These are phyloP conservation scores for Phoxinus dragarum DNA, from an alignment of 2,797 vertebrate species.

Conservation along the genomic window DNA sequence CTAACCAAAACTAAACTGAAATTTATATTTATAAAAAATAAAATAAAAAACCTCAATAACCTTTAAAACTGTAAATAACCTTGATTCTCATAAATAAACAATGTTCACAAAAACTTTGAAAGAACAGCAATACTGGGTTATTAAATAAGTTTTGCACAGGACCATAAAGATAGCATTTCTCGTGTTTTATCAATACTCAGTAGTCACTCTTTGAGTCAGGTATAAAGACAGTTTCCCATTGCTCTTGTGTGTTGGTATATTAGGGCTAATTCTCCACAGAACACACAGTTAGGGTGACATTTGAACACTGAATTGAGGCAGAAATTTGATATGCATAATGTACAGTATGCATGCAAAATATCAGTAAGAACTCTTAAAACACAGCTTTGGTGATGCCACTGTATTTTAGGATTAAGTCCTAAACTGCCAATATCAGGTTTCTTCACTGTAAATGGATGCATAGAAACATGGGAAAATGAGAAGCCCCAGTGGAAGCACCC, in stretches of 20 bases:
- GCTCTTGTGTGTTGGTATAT: neutral
- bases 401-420: neutral
- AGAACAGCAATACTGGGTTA: neutral
- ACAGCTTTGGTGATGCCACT: conserved; percentile 20
- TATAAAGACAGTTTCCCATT: no score
- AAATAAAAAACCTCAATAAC: no score
- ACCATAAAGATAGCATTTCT: neutral
- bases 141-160: neutral
- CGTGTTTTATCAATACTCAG: neutral
- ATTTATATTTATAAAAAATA: no score
- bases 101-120: neutral
- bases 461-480: conserved; percentile 40
- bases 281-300: neutral
- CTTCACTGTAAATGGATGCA: conserved; percentile 34
- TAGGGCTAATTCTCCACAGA: neutral
- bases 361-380: conserved; percentile 12
- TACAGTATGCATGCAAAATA: neutral
- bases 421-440: neutral
- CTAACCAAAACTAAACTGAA: no score
- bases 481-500: conserved; percentile 20
- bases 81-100: neutral
- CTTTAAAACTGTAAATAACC: no score
- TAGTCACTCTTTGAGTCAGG: neutral
- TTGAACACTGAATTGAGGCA: neutral
- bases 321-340: neutral